Conservation (phyloP, 2,797 vertebrate species). For the Pipistrellus nathusii region DNA sequence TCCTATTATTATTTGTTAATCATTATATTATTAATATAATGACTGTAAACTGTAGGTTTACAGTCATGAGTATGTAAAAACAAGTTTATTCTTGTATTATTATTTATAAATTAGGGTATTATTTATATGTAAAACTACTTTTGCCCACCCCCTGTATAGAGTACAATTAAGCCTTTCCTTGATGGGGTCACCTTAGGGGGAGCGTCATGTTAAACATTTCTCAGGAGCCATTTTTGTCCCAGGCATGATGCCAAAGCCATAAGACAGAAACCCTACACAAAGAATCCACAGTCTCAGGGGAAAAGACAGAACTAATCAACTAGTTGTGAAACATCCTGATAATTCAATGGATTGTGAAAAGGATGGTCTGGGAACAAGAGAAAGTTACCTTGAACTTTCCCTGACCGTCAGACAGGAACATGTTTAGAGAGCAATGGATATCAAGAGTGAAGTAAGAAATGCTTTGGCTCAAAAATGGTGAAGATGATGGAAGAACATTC, state of each 20-base stretch:
- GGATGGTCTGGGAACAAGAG: neutral
- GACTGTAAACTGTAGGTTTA: neutral
- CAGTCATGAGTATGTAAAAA: neutral
- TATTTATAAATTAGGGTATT: neutral
- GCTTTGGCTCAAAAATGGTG: neutral
- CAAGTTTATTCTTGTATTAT: neutral
- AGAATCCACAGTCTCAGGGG: neutral
- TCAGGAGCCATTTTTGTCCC: slow-evolving; percentile 9
- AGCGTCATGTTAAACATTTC: slow-evolving; percentile 30
- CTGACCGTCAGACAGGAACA: neutral
- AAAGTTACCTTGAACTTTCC: neutral
- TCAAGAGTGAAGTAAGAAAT: neutral
- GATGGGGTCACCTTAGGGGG: neutral
- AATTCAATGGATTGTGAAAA: neutral
- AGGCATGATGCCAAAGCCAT: neutral
- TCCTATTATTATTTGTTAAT: neutral
- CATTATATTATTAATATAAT: neutral
- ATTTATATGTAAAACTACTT: neutral
- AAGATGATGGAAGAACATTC: neutral
- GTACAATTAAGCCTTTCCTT: slow-evolving; percentile 34
- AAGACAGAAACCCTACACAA: neutral
- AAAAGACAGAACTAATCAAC: neutral
- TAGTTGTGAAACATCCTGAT: neutral
- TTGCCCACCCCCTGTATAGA: neutral
- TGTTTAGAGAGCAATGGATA: neutral